Evolutionary conservation across 2,888 invertebrate genomes (phyloP).

Genomic region (Diabrotica balteata): DNA sequence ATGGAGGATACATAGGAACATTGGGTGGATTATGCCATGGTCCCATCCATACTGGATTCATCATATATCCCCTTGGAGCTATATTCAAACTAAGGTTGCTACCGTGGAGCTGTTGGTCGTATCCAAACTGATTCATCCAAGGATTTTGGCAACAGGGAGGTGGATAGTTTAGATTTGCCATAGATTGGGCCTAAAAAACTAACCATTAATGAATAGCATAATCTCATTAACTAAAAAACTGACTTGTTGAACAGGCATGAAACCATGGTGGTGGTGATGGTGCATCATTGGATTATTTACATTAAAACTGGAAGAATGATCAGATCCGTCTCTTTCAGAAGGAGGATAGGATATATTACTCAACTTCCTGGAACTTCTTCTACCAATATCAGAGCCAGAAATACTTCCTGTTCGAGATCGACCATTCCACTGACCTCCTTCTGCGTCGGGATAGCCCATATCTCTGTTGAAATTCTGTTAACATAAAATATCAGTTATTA

Average conservation of each 20-base stretch:
- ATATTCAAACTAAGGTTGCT: slow-evolving; percentile 67
- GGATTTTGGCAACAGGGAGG: slow-evolving; percentile 62
- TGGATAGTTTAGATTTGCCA: slow-evolving; percentile 72
- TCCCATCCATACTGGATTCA: slow-evolving; percentile 61
- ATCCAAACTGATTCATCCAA: slow-evolving; percentile 56
- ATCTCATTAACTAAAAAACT: slow-evolving; percentile 20
- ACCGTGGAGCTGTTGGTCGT: slow-evolving; percentile 58
- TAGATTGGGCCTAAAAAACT: slow-evolving; percentile 70
- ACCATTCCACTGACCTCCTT: slow-evolving; percentile 54
- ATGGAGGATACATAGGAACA: slow-evolving; percentile 54
- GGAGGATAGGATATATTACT: slow-evolving; percentile 54
- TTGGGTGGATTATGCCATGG: slow-evolving; percentile 59
- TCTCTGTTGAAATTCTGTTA: slow-evolving; percentile 58
- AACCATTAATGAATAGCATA: neutral
- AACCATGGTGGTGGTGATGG: slow-evolving; percentile 52
- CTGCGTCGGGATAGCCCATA: slow-evolving; percentile 61
- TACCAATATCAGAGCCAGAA: slow-evolving; percentile 51
- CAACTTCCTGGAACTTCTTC: slow-evolving; percentile 49
- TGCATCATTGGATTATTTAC: slow-evolving; percentile 49
- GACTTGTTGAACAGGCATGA: slow-evolving; percentile 68
- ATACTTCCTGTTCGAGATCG: slow-evolving; percentile 57
- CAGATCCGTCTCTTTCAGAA: slow-evolving; percentile 46
- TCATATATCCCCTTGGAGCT: slow-evolving; percentile 53
- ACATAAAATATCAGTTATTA: neutral
- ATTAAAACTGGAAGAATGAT: slow-evolving; percentile 65